Base-by-base conservation (phyloP, 2,888 invertebrate genomes). In the Stomorhina lunata region DNA sequence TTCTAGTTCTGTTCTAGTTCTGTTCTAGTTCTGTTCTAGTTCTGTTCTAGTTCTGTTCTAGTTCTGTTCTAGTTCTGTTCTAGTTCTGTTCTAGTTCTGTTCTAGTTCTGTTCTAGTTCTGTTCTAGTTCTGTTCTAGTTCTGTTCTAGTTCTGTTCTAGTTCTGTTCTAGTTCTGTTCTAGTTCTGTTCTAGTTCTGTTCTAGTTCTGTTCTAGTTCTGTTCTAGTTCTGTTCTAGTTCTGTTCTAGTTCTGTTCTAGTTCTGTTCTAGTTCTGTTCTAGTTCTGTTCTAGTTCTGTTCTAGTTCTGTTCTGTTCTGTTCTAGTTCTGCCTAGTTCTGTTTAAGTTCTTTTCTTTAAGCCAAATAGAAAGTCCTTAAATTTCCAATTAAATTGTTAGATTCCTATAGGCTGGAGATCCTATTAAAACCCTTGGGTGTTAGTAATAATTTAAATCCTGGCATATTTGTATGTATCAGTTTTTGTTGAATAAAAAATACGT, bases 401-500 rank as follows among this genome's bases (percentile, higher is more conserved):
- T n/a, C n/a, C n/a, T n/a, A n/a, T n/a, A n/a, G n/a, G n/a, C n/a
- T n/a, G n/a, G n/a, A n/a, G n/a, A n/a, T n/a, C 27, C 15, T 50
- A 10, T 9, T 50, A 9, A 17, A 9, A 15, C 9, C 9, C 20
- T 1, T 7, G 29, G 43, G n/a, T n/a, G n/a, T 1, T 53, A 3
- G 15, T 48, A 17, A 7, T 34, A 48, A 12, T 50, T 17, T 7
- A 2, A 55, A 32, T 57, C 3, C n/a, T 45, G 3, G 25, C 15
- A 4, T 9, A 45, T 59, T 48, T 61, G 37, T 12, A 4, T 2
- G 12, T 2, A 3, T n/a, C 37, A 1, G 6, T 50, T 27, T 50
- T 17, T 20, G n/a, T 37, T n/a, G 4, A 37, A 61, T 50, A 50
- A 40, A 50, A 50, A 72, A 25, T n/a, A 20, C 50, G 50, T 72